Evolutionary conservation across 2,888 invertebrate species (phyloP), one percentile per base, ranked within the genome.

Genomic region (Fragum fragum): DNA sequence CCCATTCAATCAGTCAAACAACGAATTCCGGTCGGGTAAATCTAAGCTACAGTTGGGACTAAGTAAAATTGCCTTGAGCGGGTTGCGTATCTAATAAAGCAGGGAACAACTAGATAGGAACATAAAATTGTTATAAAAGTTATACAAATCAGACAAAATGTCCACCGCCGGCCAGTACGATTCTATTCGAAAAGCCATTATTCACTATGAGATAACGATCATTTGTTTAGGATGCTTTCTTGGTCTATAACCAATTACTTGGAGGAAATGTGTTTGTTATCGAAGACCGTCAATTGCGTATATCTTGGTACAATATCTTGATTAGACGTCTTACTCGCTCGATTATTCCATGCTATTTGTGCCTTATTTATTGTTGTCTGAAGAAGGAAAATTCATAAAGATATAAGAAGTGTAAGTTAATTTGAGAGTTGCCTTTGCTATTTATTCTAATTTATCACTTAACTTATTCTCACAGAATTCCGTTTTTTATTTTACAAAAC

Each of bases 261-360:
- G 7, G n/a, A 21, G 39, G 66, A 66, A 66, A 66, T 66, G 66
- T 66, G 66, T 39, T 66, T 66, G 39, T 42, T 66, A 66, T 66
- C 39, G 28, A 32, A 32, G 21, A 26, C 29, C 66, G 39, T 39
- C 14, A 36, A 66, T 66, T 66, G 39, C 14, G 42, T 66, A 66
- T 32, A 66, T 66, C 66, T 42, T 1, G 36, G n/a, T 39, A 36
- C 39, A 42, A 21, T 16, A n/a, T 18, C 36, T 66, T 42, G 66
- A 66, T 66, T 66, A 66, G 39, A 21, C 42, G 66, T 66, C 66
- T 42, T 23, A 39, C 36, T 42, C 11, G 16, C 1, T 63, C 36
- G 9, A 63, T 32, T 36, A 63, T 57, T n/a, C 11, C 23, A 57
- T 6, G 52, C 26, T n/a, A 47, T n/a, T 47, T 47, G 47, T 47